Conservation (phyloP, 2,797 vertebrate species). For the Sciurus carolinensis region DNA sequence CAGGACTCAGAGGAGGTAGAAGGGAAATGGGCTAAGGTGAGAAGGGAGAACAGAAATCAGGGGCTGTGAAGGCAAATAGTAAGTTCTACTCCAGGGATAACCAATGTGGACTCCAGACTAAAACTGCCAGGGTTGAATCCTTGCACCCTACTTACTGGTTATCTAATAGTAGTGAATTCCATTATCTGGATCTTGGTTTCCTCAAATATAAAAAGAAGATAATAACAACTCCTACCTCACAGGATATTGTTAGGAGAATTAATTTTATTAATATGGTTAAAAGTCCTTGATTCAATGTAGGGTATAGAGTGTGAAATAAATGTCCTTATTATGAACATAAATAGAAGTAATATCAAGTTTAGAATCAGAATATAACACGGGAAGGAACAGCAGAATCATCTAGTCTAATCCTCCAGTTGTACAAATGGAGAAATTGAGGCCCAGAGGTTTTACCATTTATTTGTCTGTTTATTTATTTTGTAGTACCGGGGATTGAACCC, state of each 20-base stretch:
- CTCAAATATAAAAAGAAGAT: neutral
- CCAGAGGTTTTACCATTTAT: neutral
- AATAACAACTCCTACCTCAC: neutral
- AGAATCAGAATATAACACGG: neutral
- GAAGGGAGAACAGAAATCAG: neutral
- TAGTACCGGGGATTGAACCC: too few species aligned
- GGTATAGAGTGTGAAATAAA: neutral
- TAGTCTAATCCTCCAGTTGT: neutral
- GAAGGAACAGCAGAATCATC: neutral
- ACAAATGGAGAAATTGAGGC: neutral
- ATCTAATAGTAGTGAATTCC: neutral
- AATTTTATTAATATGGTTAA: neutral
- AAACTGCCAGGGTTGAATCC: neutral
- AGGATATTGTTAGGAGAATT: constrained; percentile 1
- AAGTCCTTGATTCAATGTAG: neutral
- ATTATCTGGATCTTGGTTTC: neutral
- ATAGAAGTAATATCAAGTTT: neutral
- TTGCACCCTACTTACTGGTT: neutral
- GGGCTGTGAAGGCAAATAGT: neutral
- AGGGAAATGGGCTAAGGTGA: neutral
- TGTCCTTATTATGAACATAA: neutral
- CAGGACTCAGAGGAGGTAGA: neutral
- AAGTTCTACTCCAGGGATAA: neutral
- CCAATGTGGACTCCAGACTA: neutral
- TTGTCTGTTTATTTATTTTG: too few species aligned